These are phyloP conservation scores for Stenolophus ochropezus DNA, from an alignment of 2,888 invertebrate genomes.

Conservation along the genomic window DNA sequence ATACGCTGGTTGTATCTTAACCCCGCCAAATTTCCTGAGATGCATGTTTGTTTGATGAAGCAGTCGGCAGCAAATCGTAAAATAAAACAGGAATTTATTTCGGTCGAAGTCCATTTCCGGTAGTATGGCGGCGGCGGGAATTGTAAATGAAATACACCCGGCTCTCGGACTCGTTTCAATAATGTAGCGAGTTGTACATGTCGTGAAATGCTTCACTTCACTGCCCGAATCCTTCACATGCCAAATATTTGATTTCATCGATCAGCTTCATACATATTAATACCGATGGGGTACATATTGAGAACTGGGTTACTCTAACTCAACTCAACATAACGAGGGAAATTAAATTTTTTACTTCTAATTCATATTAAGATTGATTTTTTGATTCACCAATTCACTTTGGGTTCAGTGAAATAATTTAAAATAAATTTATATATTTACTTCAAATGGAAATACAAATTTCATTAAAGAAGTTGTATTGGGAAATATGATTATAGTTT, in stretches of 20 bases:
- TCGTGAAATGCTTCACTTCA: background rate
- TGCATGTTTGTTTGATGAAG: constrained; percentile 53
- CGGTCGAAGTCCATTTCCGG: constrained; percentile 37
- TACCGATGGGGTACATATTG: background rate
- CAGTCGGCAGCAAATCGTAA: constrained; percentile 47
- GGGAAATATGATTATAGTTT: no score
- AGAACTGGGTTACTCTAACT: background rate
- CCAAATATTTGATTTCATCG: background rate
- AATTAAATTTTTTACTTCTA: no score
- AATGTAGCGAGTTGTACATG: constrained; percentile 4
- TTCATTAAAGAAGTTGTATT: no score
- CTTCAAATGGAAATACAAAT: no score
- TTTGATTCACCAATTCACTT: no score
- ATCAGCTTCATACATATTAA: background rate
- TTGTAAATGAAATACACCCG: constrained; percentile 46
- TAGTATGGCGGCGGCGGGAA: constrained; percentile 16
- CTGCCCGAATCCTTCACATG: background rate
- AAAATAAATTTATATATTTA: no score
- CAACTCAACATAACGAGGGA: no score
- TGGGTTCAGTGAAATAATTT: no score
- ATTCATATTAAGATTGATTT: no score
- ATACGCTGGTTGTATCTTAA: no score
- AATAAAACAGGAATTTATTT: constrained; percentile 53
- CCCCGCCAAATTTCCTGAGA: background rate
- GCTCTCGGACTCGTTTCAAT: constrained; percentile 10